These are phyloP conservation scores for Noctua fimbriata DNA, from an alignment of 2,888 invertebrate species.

Conservation along the genomic window DNA sequence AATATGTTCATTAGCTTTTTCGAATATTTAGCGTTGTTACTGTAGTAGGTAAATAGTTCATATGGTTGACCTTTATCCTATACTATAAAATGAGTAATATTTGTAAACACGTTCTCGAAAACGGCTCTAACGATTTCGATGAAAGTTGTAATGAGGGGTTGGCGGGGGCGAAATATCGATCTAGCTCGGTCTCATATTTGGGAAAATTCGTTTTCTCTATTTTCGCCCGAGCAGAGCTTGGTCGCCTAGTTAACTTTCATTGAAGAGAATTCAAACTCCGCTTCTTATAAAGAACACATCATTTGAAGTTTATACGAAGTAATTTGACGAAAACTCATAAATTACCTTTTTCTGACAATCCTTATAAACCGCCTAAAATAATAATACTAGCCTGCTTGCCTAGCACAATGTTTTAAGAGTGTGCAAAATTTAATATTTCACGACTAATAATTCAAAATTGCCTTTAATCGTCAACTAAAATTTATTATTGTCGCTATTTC, in stretches of 20 bases:
- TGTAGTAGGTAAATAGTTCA: constrained; percentile 15
- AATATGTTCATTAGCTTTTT: constrained; percentile 37
- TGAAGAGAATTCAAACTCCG: background rate
- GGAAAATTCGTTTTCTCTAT: background rate
- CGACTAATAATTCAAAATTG: background rate
- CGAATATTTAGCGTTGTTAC: constrained; percentile 40
- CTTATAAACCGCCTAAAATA: background rate
- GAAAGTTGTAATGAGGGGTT: background rate
- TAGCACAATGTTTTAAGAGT: background rate
- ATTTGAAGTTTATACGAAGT: background rate
- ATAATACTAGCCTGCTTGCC: background rate
- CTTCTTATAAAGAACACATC: background rate
- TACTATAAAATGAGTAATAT: background rate
- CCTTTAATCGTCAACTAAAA: background rate
- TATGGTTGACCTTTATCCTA: background rate
- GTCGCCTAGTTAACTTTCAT: background rate
- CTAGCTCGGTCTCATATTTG: background rate
- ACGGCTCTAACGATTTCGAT: background rate
- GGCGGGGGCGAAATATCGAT: background rate
- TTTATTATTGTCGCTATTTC: background rate
- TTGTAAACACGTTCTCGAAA: background rate
- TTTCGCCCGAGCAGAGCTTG: background rate
- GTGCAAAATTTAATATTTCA: background rate
- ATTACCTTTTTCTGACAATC: background rate
- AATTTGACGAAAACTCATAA: background rate